Evolutionary conservation across 2,888 invertebrate genomes (phyloP).

Genomic region (Aleiodes leptofemur): DNA sequence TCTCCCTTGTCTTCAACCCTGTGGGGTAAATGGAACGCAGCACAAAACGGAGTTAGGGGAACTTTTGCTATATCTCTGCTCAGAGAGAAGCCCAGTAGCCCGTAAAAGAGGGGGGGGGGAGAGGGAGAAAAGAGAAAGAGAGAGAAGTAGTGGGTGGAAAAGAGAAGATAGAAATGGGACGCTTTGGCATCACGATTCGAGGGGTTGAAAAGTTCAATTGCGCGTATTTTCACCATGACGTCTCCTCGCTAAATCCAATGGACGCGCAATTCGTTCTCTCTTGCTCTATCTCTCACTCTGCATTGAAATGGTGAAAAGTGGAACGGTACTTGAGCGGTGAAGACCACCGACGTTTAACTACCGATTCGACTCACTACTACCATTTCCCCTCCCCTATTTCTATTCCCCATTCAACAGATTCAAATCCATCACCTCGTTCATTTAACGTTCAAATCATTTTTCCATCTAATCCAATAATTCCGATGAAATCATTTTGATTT

Average conservation of each 20-base stretch:
- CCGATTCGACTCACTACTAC: constrained; percentile 18
- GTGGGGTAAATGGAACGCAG: constrained; percentile 55
- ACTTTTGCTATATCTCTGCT: constrained; percentile 3
- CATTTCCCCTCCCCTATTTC: not conserved
- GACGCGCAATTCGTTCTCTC: constrained; percentile 34
- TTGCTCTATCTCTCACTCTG: constrained; percentile 28
- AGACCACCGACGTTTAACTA: constrained; percentile 29
- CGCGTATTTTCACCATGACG: constrained; percentile 74
- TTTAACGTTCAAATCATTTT: not conserved
- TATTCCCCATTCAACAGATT: constrained; percentile 9
- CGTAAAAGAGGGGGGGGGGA: constrained; percentile 36
- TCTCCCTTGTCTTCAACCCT: constrained; percentile 31
- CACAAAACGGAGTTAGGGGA: constrained; percentile 27
- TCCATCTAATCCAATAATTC: not conserved
- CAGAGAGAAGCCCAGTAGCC: not conserved
- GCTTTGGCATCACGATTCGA: constrained; percentile 55
- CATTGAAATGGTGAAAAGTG: constrained; percentile 51
- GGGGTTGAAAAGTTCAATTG: constrained; percentile 75
- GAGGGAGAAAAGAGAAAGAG: constrained; percentile 47
- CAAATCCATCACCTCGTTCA: not conserved
- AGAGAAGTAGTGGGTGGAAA: constrained; percentile 51
- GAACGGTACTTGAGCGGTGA: constrained; percentile 46
- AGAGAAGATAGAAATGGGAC: constrained; percentile 25
- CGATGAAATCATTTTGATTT: not conserved
- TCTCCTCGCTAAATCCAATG: constrained; percentile 70